These are phyloP conservation scores for Tetrao urogallus DNA, from an alignment of 2,113 vertebrate genomes.

Conservation along the genomic window DNA sequence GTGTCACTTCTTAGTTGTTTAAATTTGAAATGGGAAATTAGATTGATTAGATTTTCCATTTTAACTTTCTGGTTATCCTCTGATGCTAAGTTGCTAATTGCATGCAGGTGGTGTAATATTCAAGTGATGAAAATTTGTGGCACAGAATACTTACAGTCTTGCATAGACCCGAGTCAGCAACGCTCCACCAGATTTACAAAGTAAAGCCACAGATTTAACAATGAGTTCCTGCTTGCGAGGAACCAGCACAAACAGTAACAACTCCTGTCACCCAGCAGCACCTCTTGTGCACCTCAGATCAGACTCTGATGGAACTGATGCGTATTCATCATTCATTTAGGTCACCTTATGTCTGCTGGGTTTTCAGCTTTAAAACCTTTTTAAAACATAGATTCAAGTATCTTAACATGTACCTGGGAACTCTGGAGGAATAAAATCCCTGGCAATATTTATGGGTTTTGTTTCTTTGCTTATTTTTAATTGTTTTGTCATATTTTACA, in stretches of 20 bases:
- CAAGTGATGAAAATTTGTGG: not conserved
- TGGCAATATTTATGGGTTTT: not conserved
- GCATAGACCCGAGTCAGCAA: not conserved
- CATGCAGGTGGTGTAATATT: not conserved
- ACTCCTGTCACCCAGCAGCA: not conserved
- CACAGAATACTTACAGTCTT: not conserved
- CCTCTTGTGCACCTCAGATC: not conserved
- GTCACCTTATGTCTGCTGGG: fast-evolving
- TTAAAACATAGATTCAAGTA: not conserved
- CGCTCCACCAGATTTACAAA: not conserved
- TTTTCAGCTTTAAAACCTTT: not conserved
- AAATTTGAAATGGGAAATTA: not conserved
- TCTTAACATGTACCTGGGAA: not conserved
- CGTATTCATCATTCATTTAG: not conserved
- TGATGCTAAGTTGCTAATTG: not conserved
- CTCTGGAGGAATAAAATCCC: not conserved
- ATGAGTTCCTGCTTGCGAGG: not conserved
- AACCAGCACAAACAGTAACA: not conserved
- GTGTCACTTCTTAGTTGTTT: not conserved
- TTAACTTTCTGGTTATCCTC: not conserved
- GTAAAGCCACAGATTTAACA: not conserved
- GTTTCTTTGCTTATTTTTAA: not conserved
- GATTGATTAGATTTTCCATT: not conserved
- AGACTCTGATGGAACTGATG: not conserved
- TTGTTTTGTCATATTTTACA: not conserved